phyloP scores from a whole-genome alignment of 2,113 vertebrate species.

The Potamarius usumacintae region DNA sequence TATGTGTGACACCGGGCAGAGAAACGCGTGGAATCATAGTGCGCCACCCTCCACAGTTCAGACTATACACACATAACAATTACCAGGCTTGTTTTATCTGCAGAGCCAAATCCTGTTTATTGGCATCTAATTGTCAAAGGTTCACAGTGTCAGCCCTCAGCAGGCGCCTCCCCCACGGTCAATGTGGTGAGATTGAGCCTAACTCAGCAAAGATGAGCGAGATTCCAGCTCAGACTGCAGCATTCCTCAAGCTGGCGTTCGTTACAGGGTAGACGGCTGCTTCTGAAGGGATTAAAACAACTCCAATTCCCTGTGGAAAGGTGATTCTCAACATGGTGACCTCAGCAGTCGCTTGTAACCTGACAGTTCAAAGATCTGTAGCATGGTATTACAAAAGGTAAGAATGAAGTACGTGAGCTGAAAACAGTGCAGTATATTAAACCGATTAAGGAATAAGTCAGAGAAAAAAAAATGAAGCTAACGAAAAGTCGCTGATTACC shows the following conservation, averaged over 20 bases:
- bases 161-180: slow-evolving; percentile 38
- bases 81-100: slow-evolving; percentile 75
- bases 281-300: slow-evolving; percentile 48
- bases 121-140: slow-evolving; percentile 65
- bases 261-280: slow-evolving; percentile 23
- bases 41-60: slow-evolving; percentile 60
- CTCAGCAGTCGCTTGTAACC: slow-evolving; percentile 28
- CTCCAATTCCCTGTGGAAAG: slow-evolving; percentile 4
- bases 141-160: slow-evolving; percentile 41
- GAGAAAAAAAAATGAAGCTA: not conserved
- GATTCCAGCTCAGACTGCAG: slow-evolving; percentile 40
- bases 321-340: slow-evolving; percentile 35
- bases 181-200: slow-evolving; percentile 30
- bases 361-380: slow-evolving; percentile 8
- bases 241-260: slow-evolving; percentile 28
- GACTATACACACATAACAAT: slow-evolving; percentile 72
- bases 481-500: not conserved
- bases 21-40: slow-evolving; percentile 69
- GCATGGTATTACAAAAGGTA: not conserved
- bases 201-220: slow-evolving; percentile 36
- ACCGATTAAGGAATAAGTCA: not conserved
- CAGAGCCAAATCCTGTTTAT: slow-evolving; percentile 74
- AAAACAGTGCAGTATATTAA: not conserved
- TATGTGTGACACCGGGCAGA: slow-evolving; percentile 71
- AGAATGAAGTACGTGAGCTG: not conserved